Evolutionary conservation across 2,797 vertebrate species (phyloP), one percentile per base, ranked within the genome.

Genomic region (Fringilla coelebs): DNA sequence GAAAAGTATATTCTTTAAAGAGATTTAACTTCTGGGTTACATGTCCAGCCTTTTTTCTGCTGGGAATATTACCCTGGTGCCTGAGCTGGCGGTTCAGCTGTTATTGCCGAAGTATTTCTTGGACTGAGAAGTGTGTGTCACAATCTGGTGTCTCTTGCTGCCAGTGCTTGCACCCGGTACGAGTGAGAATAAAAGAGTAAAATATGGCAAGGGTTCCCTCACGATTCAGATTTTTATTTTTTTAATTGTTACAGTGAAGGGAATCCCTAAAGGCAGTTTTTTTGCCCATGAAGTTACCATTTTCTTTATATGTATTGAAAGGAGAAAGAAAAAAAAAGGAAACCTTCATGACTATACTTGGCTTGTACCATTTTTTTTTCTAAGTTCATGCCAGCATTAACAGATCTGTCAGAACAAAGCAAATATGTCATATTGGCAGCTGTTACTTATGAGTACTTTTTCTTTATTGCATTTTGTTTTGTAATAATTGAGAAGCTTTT

Each of bases 401-500:
- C 97, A 65, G 66, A 93, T 96, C 96, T 96, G 85, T 94, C 94
- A 88, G 96, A 96, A 97, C 96, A 95, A 95, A 96, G 95, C 95
- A 96, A 97, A 92, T 68, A 95, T 94, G 97, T 97, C 85, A 74
- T 96, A 96, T 97, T 97, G 97, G 97, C 98, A 97, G 98, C 98
- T 97, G 97, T 96, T 97, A 97, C 97, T 97, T 98, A 93, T 40
- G 90, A 95, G 97, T 97, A 95, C 97, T 95, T 96, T 96, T 96
- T 96, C 96, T 96, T 75, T 88, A 96, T 96, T 96, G 97, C 96
- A 95, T 98, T 97, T 97, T 97, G 98, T 98, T 97, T 95, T 96
- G 97, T 97, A 96, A 96, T 97, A 96, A 98, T 97, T 95, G 93
- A 95, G 95, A 95, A 92, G 96, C 98, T 98, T 97, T 98, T 97